Conservation (phyloP, 2,888 invertebrate genomes). For the Ischnura elegans region DNA sequence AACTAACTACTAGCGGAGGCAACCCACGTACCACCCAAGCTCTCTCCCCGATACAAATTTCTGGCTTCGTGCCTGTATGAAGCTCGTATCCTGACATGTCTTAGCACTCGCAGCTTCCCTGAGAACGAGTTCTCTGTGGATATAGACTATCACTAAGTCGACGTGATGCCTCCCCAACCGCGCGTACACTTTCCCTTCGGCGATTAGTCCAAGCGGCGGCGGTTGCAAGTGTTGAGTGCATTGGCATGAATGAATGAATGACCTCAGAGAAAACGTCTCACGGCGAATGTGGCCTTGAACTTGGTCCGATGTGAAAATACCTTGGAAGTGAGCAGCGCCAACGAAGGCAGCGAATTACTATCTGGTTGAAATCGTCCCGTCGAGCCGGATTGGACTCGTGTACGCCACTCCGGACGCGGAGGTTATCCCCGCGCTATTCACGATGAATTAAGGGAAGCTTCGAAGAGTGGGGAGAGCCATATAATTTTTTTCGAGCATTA, state of each 20-base stretch:
- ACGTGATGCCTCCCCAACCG: not conserved
- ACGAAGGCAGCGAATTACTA: no score
- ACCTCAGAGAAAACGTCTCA: not conserved
- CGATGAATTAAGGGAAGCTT: not conserved
- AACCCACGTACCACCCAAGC: no score
- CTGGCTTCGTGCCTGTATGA: no score
- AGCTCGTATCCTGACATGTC: no score
- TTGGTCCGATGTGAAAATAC: conserved; percentile 7
- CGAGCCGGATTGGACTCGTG: not conserved
- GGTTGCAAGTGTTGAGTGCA: not conserved
- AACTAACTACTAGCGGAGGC: no score
- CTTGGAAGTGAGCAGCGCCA: not conserved
- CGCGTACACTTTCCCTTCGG: not conserved
- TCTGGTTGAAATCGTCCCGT: not conserved
- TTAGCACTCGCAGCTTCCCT: no score
- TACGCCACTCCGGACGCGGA: not conserved
- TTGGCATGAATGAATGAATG: conserved; percentile 15
- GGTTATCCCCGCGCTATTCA: not conserved
- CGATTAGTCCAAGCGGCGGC: not conserved
- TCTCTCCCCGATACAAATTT: no score
- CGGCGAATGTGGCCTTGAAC: conserved; percentile 1
- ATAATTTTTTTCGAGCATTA: not conserved
- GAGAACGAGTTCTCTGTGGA: no score
- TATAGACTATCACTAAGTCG: no score
- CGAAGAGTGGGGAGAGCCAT: not conserved